phyloP scores from a whole-genome alignment of 2,113 vertebrate genomes.

The Podarcis cretensis region DNA sequence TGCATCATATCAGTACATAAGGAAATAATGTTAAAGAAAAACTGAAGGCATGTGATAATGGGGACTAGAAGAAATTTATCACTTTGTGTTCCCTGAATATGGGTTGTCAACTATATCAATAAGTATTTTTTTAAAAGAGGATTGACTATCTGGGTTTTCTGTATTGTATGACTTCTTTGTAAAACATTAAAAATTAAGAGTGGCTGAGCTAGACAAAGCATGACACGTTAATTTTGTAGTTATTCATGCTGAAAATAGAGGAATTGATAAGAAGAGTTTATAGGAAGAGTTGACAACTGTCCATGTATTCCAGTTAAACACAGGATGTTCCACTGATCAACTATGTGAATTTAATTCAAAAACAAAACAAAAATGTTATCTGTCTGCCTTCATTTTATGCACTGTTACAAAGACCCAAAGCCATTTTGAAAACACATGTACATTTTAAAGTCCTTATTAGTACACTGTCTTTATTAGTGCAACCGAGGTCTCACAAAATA shows the following conservation, averaged over 20 bases:
- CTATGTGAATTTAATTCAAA: constrained; percentile 46
- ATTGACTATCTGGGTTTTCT: background rate
- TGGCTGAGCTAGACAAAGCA: background rate
- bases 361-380: background rate
- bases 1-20: background rate
- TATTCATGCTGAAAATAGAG: background rate
- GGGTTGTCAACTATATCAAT: background rate
- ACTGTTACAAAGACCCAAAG: background rate
- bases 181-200: background rate
- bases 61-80: background rate
- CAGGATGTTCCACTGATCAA: constrained; percentile 61
- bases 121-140: background rate
- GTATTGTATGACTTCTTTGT: background rate
- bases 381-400: background rate
- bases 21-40: background rate
- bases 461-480: too few relatives aligned
- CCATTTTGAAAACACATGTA: background rate
- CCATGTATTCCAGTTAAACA: constrained; percentile 50
- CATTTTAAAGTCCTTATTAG: background rate
- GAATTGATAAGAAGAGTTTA: constrained; percentile 1
- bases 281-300: constrained; percentile 23
- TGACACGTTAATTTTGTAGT: background rate
- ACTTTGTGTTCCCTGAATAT: background rate
- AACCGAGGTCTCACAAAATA: too few relatives aligned
- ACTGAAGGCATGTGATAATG: background rate